These are phyloP conservation scores for Zophobas morio DNA, from an alignment of 1,140 invertebrate species.

Conservation along the genomic window DNA sequence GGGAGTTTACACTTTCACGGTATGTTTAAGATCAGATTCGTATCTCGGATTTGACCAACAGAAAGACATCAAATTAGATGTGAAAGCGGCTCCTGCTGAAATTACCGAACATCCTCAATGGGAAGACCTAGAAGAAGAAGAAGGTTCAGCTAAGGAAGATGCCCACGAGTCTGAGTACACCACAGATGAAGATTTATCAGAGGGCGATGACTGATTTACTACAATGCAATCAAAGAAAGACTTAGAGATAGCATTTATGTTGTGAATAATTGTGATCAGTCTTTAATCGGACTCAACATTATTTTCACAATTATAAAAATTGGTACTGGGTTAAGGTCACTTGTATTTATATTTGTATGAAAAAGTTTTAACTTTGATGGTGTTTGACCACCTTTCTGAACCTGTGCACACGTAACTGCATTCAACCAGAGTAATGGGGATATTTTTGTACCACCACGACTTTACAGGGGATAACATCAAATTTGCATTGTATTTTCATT, in stretches of 20 bases:
- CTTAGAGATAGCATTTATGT: slow-evolving; percentile 43
- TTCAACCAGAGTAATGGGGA: neutral
- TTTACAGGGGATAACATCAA: too few relatives aligned
- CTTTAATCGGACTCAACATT: slow-evolving; percentile 16
- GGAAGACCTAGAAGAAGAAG: slow-evolving; percentile 95
- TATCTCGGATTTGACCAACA: slow-evolving; percentile 94
- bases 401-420: neutral
- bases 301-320: slow-evolving; percentile 28
- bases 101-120: slow-evolving; percentile 95
- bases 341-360: slow-evolving; percentile 49
- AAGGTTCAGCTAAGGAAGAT: slow-evolving; percentile 79
- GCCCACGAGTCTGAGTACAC: slow-evolving; percentile 80
- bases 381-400: slow-evolving; percentile 1
- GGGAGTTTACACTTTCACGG: slow-evolving; percentile 93
- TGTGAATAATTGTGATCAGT: slow-evolving; percentile 40
- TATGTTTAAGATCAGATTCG: slow-evolving; percentile 92
- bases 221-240: slow-evolving; percentile 47
- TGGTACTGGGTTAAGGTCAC: slow-evolving; percentile 39
- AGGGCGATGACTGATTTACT: slow-evolving; percentile 58
- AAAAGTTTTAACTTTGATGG: slow-evolving; percentile 22
- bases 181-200: slow-evolving; percentile 78
- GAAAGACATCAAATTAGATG: slow-evolving; percentile 95
- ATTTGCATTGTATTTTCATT: too few relatives aligned
- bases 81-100: slow-evolving; percentile 93
- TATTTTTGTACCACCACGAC: neutral